Evolutionary conservation across 2,113 vertebrate species (phyloP).

Genomic region (Chloroceryle aenea): DNA sequence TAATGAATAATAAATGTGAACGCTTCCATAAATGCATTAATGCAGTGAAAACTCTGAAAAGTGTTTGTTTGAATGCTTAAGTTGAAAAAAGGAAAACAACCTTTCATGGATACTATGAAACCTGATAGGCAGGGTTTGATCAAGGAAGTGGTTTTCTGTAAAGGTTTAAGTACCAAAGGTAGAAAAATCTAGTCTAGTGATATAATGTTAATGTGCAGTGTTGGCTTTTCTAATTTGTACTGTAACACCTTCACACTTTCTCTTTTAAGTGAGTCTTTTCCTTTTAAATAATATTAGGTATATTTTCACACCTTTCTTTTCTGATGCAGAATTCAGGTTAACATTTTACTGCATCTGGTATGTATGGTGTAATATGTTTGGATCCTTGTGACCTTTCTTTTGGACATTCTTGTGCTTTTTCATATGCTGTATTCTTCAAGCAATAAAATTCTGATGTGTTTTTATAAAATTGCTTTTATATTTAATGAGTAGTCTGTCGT

Average conservation of each 20-base stretch:
- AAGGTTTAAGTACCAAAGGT: slow-evolving; percentile 84
- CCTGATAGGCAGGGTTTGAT: slow-evolving; percentile 57
- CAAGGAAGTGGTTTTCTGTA: slow-evolving; percentile 68
- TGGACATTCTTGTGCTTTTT: slow-evolving; percentile 88
- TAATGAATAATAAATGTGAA: slow-evolving; percentile 55
- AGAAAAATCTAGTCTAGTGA: slow-evolving; percentile 78
- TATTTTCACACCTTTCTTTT: slow-evolving; percentile 77
- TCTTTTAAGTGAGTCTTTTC: slow-evolving; percentile 77
- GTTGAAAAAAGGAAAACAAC: not conserved
- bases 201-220: slow-evolving; percentile 76
- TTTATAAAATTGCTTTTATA: slow-evolving; percentile 84
- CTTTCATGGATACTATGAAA: slow-evolving; percentile 29
- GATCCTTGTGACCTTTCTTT: slow-evolving; percentile 85
- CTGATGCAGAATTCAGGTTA: slow-evolving; percentile 85
- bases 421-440: slow-evolving; percentile 96
- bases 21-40: not conserved
- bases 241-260: slow-evolving; percentile 78
- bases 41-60: slow-evolving; percentile 27
- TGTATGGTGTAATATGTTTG: slow-evolving; percentile 85
- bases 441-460: slow-evolving; percentile 98
- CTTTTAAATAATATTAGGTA: slow-evolving; percentile 73
- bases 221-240: slow-evolving; percentile 84
- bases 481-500: slow-evolving; percentile 68
- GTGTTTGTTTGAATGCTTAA: slow-evolving; percentile 62
- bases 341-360: slow-evolving; percentile 88